Base-by-base conservation (phyloP, 2,888 invertebrate species). In the Cantharis rustica region DNA sequence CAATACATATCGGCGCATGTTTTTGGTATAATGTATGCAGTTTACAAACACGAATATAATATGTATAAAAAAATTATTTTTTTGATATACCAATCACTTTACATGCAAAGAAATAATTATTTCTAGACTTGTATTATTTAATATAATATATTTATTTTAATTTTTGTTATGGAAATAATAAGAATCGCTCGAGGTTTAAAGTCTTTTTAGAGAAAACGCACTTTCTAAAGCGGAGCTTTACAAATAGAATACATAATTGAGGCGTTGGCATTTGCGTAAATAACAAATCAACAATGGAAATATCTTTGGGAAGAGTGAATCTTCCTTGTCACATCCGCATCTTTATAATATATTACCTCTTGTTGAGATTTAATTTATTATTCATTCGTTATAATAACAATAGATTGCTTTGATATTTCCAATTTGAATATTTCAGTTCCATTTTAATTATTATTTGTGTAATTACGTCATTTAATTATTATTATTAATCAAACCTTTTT, bases 201-300 rank as follows among this genome's bases (percentile, higher is more conserved):
- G 47, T 77, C 66, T 69, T 75, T 80, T 80, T 80, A 79, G 81
- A 80, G 81, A 78, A 79, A 79, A 80, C 80, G 80, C 79, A 80
- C 76, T 77, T 79, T 75, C 75, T 20, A 75, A 71, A 70, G 77
- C 76, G 80, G 68, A 76, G 80, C 72, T 76, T 76, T 71, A 79
- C 76, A 71, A 78, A 72, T 77, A 75, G 81, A 82, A 80, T 82
- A 76, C 75, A 82, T 82, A 82, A 82, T 81, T 82, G 81, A 82
- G 81, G 80, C 77, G 80, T 82, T 80, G 80, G 81, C 80, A 79
- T 81, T 81, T 82, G 78, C 79, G 81, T 79, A 80, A 82, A 82
- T 82, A 82, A 75, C 80, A 78, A 81, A 81, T 81, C 79, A 82
- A 81, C 82, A 82, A 81, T 79, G 78, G 77, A 80, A 80, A 80